Percentiles rank a stretch among this genome's conserved stretches.
phyloP scores from a whole-genome alignment of 2,113 vertebrate genomes.

The Girardinichthys multiradiatus region DNA sequence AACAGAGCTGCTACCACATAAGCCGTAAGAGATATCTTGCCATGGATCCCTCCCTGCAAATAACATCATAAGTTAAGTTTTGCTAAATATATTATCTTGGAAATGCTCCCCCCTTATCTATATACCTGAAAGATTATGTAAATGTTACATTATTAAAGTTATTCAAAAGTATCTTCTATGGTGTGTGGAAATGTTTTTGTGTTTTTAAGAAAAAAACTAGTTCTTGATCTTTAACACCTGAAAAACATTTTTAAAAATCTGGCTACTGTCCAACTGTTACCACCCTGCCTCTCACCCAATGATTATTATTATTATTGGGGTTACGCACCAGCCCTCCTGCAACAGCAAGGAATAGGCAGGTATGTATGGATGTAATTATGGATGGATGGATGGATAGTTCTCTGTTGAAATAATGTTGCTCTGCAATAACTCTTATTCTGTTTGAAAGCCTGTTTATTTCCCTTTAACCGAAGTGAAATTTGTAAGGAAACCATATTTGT shows the following conservation, averaged over 20 bases:
- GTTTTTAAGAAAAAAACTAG: too few species aligned
- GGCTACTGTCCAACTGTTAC: too few species aligned
- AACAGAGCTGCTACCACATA: conserved; percentile 91
- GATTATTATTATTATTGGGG: too few species aligned
- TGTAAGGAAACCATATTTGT: background rate
- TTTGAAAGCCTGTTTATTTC: background rate
- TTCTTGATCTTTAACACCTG: too few species aligned
- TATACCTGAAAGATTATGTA: background rate
- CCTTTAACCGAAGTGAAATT: background rate
- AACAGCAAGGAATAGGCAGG: too few species aligned
- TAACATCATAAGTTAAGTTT: conserved; percentile 17
- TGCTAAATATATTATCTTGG: background rate
- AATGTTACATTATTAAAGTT: background rate
- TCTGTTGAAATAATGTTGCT: background rate
- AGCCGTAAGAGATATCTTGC: conserved; percentile 90
- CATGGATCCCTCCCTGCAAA: conserved; percentile 89
- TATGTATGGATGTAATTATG: too few species aligned
- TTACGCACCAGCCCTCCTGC: too few species aligned
- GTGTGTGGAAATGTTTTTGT: too few species aligned
- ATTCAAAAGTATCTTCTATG: background rate
- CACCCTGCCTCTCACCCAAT: too few species aligned
- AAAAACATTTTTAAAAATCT: too few species aligned
- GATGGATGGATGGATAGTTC: too few species aligned
- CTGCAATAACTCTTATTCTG: background rate
- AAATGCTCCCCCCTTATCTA: background rate